A percentile compares a stretch with the other conserved stretches of the same genome.
phyloP scores from a whole-genome alignment of 30 jellyfish, hydroid and myxozoan genomes.

The Pelagia noctiluca region DNA sequence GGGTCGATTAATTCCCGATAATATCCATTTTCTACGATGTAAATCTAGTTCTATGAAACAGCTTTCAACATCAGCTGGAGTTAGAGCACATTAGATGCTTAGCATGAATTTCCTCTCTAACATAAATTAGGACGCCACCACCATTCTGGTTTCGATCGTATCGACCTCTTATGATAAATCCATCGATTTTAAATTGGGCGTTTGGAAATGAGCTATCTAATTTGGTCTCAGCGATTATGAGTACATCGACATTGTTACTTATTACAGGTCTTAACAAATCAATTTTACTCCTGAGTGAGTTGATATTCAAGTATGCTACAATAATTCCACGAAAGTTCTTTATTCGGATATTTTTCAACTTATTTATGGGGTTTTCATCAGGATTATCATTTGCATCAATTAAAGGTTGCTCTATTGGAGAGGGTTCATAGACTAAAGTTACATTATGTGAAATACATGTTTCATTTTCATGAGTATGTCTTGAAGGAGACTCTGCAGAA shows the following conservation, averaged over 20 bases:
- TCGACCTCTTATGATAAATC: slow-evolving; percentile 23
- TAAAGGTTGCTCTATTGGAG: slow-evolving; percentile 11
- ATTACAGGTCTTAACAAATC: slow-evolving; percentile 39
- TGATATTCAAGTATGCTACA: slow-evolving; percentile 49
- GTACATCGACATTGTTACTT: too few species aligned
- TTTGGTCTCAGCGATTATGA: too few species aligned
- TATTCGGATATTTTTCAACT: slow-evolving; percentile 25
- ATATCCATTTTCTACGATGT: slow-evolving; percentile 1
- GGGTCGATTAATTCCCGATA: too few species aligned
- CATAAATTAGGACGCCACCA: slow-evolving; percentile 33
- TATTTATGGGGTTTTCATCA: slow-evolving; percentile 29
- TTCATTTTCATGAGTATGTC: too few species aligned
- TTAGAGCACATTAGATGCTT: slow-evolving; percentile 7
- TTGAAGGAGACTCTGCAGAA: too few species aligned
- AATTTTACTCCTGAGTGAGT: slow-evolving; percentile 47
- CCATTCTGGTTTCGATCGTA: too few species aligned
- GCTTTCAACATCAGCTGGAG: slow-evolving; percentile 28
- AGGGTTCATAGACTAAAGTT: slow-evolving; percentile 15
- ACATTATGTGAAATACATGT: too few species aligned
- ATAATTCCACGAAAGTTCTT: slow-evolving; percentile 20
- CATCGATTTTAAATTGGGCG: slow-evolving; percentile 32
- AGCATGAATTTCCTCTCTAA: slow-evolving; percentile 33
- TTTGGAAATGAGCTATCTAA: slow-evolving; percentile 41
- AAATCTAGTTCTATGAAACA: slow-evolving; percentile 10
- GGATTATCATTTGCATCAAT: slow-evolving; percentile 33